These are phyloP conservation scores for Siphamia tubifer DNA, from an alignment of 2,113 vertebrate species.

Conservation along the genomic window DNA sequence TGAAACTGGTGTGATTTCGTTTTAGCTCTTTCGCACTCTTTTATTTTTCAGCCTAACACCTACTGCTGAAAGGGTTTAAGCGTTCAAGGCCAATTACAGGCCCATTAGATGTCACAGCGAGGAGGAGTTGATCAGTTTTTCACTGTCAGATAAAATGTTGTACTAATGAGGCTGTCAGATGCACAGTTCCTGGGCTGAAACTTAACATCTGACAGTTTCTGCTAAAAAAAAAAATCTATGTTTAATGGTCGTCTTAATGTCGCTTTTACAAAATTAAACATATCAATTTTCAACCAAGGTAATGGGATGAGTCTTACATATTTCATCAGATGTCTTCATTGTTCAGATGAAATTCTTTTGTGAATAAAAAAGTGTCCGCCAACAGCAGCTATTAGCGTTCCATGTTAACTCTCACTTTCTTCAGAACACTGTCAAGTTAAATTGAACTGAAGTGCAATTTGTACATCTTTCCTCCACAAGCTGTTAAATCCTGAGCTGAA, in stretches of 20 bases:
- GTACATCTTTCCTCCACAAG: too few species aligned
- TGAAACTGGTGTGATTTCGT: neutral
- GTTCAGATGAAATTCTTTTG: neutral
- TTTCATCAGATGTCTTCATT: neutral
- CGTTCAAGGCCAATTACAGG: conserved; percentile 1
- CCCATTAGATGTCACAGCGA: neutral
- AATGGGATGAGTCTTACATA: neutral
- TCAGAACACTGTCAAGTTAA: neutral
- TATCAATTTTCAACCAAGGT: neutral
- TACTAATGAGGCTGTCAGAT: neutral
- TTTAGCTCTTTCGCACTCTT: neutral
- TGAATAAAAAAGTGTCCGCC: neutral
- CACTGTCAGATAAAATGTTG: neutral
- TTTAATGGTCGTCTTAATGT: neutral
- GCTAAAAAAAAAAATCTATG: neutral
- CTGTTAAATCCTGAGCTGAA: too few species aligned
- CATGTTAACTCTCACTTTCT: neutral
- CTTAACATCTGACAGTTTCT: neutral
- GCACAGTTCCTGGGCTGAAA: neutral
- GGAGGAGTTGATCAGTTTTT: neutral
- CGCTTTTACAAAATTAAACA: neutral
- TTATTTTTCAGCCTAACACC: neutral
- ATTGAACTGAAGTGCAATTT: neutral
- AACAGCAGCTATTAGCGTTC: neutral
- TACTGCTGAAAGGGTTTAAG: neutral